Evolutionary conservation across 2,113 vertebrate genomes (phyloP), one percentile per base, ranked within the genome.

Genomic region (Nothobranchius kuhntae): DNA sequence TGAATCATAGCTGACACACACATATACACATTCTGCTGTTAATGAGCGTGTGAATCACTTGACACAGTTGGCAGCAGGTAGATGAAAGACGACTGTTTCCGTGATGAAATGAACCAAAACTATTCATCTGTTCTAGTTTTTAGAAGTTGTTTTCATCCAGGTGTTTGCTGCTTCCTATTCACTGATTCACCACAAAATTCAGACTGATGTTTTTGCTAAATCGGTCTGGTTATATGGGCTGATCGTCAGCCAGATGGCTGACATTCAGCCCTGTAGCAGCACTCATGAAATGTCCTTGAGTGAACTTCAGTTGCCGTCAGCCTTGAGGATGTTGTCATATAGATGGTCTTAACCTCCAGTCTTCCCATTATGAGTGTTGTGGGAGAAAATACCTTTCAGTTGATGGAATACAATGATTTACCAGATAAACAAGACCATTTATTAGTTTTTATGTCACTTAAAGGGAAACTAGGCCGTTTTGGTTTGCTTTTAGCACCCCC

Each of bases 1-100:
- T 84, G 82, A 83, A 69, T 89, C 78, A 76, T 68, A 75, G 73
- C 26, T 65, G 59, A 77, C 65, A 77, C 57, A 80, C 57, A 80
- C 71, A 78, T 40, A 57, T 61, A 73, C 66, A 77, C 66, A 84
- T 69, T 71, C 73, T 80, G 67, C 61, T 35, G 69, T 75, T 81
- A 83, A 84, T 86, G 65, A 84, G 82, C 75, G 62, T 65, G 79
- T 77, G 78, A 84, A 80, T 80, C 58, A 66, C 69, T 85, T 85
- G 80, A 81, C 80, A 50, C 58, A 30, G 48, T 59, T 46, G n/a
- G 59, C n/a, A 10, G 13, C 17, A 38, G 53, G 45, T 36, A 50
- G 70, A 73, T 60, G 71, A 75, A 56, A 70, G 42, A 40, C 36
- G 21, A n/a, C 51, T 48, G 26, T 56, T 53, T 63, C 58, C 47